Conservation (phyloP, 2,888 invertebrate genomes). For the Caenorhabditis sp. region DNA sequence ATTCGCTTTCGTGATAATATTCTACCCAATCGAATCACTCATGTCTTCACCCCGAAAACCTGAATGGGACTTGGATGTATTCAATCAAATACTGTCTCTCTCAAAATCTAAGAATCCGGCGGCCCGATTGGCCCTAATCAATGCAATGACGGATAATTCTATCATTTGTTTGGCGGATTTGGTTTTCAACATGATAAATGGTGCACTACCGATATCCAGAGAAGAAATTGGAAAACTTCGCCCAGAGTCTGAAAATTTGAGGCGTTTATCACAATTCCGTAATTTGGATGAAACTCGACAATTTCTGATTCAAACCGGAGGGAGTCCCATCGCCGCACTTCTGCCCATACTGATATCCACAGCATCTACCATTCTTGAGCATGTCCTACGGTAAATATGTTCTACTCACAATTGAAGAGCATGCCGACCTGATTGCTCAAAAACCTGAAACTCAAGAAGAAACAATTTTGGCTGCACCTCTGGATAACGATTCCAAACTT, state of each 20-base stretch:
- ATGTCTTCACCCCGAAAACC: slow-evolving; percentile 27
- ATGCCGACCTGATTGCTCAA: slow-evolving; percentile 4
- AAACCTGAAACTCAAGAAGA: neutral
- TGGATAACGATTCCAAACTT: slow-evolving; percentile 18
- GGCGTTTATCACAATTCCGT: neutral
- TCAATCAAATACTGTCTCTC: neutral
- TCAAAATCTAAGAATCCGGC: neutral
- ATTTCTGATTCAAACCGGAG: slow-evolving; percentile 35
- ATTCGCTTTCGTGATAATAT: slow-evolving; percentile 23
- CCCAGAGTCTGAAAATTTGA: slow-evolving; percentile 1
- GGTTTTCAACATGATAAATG: neutral
- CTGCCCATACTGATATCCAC: slow-evolving; percentile 23
- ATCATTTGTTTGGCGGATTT: neutral
- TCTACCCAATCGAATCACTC: slow-evolving; percentile 2
- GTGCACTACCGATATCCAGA: neutral
- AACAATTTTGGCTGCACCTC: neutral
- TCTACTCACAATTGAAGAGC: slow-evolving; percentile 14
- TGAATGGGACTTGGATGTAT: slow-evolving; percentile 3
- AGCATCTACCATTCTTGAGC: slow-evolving; percentile 25
- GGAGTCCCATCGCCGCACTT: neutral
- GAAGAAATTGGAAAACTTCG: neutral
- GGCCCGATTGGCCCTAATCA: neutral
- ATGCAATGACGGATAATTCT: neutral
- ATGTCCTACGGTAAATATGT: slow-evolving; percentile 51
- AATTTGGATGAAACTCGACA: slow-evolving; percentile 3